Evolutionary conservation across 2,113 vertebrate genomes (phyloP).

Genomic region (Indri indri): DNA sequence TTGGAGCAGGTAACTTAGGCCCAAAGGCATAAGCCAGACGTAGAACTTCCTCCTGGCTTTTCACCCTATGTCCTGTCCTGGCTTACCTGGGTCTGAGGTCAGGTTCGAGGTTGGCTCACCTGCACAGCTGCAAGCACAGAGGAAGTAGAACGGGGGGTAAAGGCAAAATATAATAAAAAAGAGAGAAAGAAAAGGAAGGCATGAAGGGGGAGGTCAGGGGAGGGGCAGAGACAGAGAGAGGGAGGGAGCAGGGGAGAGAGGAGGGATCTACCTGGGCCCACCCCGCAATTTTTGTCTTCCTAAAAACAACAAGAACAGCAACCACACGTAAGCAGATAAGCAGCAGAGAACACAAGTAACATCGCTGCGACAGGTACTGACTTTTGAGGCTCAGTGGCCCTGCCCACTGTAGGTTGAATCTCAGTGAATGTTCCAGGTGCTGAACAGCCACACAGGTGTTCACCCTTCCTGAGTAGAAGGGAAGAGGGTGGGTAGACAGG

Average conservation of each 20-base stretch:
- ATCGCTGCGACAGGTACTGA: rapidly evolving
- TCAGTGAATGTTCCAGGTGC: not conserved
- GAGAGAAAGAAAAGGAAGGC: not conserved
- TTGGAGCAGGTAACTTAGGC: not conserved
- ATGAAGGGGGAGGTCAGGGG: not conserved
- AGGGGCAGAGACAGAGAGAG: not conserved
- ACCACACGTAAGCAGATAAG: not conserved
- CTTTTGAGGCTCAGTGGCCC: rapidly evolving
- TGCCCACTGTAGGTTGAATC: not conserved
- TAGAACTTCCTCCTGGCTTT: not conserved
- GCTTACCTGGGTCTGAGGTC: too few species aligned
- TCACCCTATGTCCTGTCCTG: rapidly evolving
- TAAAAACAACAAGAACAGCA: not conserved
- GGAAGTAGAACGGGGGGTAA: not conserved
- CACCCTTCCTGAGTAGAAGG: not conserved
- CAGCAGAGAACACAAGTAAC: not conserved
- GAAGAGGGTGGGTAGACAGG: too few species aligned
- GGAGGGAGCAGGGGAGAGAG: not conserved
- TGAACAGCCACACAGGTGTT: rapidly evolving
- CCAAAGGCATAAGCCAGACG: not conserved
- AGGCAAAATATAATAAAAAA: not conserved
- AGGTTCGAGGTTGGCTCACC: not conserved
- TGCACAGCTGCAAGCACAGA: not conserved
- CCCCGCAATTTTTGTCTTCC: not conserved
- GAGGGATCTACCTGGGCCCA: not conserved